These are phyloP conservation scores for Channallabes apus DNA, from an alignment of 2,797 vertebrate genomes.

Conservation along the genomic window DNA sequence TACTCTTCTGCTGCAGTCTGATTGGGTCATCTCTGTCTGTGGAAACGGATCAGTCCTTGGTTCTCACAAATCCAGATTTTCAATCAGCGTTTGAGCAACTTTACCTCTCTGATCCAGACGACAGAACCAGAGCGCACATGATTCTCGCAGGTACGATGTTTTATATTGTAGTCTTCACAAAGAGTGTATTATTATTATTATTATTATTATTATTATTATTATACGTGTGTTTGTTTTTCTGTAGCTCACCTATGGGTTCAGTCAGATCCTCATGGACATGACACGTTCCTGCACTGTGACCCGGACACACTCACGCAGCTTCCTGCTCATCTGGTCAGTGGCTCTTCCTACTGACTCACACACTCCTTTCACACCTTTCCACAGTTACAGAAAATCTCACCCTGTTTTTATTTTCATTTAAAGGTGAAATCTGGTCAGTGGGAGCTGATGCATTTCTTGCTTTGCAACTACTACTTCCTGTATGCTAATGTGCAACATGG, in stretches of 20 bases:
- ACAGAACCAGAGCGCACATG: conserved; percentile 71
- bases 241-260: conserved; percentile 75
- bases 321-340: conserved; percentile 78
- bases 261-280: conserved; percentile 71
- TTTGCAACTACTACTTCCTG: conserved; percentile 78
- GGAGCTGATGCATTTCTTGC: conserved; percentile 67
- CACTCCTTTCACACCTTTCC: background rate
- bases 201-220: too few species aligned
- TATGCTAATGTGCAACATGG: conserved; percentile 76
- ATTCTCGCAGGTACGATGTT: conserved; percentile 72
- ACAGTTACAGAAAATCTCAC: background rate
- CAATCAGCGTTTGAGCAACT: conserved; percentile 73
- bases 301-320: conserved; percentile 74
- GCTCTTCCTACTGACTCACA: background rate
- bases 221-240: background rate
- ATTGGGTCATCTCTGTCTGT: conserved; percentile 69
- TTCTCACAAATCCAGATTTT: conserved; percentile 73
- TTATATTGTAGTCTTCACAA: background rate
- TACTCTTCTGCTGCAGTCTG: conserved; percentile 65
- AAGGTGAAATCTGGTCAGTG: conserved; percentile 73
- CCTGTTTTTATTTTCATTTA: conserved; percentile 21
- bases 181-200: too few species aligned
- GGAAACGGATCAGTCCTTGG: conserved; percentile 69
- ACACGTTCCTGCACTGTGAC: conserved; percentile 76
- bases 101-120: conserved; percentile 66